phyloP scores from a whole-genome alignment of 2,888 invertebrate species.

The Scaptomyza flava region DNA sequence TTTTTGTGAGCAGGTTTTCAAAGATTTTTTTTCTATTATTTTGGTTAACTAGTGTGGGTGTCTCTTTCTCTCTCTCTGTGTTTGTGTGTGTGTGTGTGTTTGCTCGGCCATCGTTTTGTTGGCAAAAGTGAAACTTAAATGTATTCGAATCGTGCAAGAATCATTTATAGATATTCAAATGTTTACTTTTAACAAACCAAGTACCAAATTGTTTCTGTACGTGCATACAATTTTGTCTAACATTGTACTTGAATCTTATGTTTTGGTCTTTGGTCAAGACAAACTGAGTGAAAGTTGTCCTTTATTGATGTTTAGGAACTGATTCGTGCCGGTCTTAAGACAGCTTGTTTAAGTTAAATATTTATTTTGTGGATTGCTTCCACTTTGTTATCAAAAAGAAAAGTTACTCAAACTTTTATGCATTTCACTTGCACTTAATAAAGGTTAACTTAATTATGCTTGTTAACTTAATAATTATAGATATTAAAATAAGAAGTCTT shows the following conservation, averaged over 20 bases:
- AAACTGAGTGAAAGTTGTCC: conserved; percentile 32
- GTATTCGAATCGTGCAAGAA: conserved; percentile 34
- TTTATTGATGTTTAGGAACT: conserved; percentile 6
- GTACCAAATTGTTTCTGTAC: conserved; percentile 3
- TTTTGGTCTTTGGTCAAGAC: conserved; percentile 1
- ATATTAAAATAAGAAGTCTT: too few relatives aligned
- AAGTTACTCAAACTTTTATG: neutral
- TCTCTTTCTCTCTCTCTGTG: neutral
- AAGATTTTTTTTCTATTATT: conserved; percentile 46
- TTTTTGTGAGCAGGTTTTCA: conserved; percentile 52
- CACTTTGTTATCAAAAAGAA: too few relatives aligned
- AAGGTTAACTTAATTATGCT: neutral
- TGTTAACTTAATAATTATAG: too few relatives aligned
- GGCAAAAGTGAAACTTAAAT: conserved; percentile 59
- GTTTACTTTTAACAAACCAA: conserved; percentile 1
- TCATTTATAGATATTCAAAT: conserved; percentile 21
- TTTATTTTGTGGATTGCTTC: neutral
- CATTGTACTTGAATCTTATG: conserved; percentile 2
- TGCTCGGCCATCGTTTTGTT: conserved; percentile 45
- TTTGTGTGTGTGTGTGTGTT: neutral
- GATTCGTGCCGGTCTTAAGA: conserved; percentile 10
- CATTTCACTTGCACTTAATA: neutral
- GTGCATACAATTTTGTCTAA: conserved; percentile 5
- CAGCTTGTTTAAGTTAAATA: neutral
- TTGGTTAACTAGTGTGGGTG: conserved; percentile 40